Evolutionary conservation across 2,888 invertebrate genomes (phyloP).

Genomic region (Acanthosepion pharaonis): DNA sequence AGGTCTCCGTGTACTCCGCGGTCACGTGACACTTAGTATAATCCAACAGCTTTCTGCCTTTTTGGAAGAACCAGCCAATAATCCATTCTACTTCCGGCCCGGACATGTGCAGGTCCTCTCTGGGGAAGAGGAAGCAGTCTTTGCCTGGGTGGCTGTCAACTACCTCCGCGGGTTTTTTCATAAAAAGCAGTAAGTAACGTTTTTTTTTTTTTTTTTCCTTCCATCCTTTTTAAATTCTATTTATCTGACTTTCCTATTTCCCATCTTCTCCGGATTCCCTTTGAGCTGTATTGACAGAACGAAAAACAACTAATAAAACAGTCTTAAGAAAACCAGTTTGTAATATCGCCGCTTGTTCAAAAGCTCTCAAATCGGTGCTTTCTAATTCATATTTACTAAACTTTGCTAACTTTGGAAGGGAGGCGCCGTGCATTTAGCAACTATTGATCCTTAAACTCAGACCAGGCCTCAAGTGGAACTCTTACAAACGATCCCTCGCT

Average conservation of each 20-base stretch:
- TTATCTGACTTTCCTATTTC: not conserved
- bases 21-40: slow-evolving; percentile 57
- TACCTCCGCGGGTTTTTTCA: slow-evolving; percentile 71
- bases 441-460: too few species aligned
- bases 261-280: too few species aligned
- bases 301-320: too few species aligned
- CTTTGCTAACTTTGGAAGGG: too few species aligned
- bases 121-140: slow-evolving; percentile 78
- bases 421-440: too few species aligned
- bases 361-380: too few species aligned
- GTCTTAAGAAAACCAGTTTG: too few species aligned
- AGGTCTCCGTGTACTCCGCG: slow-evolving; percentile 75
- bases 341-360: too few species aligned
- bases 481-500: too few species aligned
- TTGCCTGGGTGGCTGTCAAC: slow-evolving; percentile 77
- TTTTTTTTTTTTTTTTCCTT: not conserved
- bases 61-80: slow-evolving; percentile 56
- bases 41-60: slow-evolving; percentile 56
- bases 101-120: slow-evolving; percentile 75
- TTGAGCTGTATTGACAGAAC: too few species aligned
- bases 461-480: too few species aligned
- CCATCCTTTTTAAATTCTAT: not conserved
- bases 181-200: slow-evolving; percentile 48
- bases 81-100: slow-evolving; percentile 70
- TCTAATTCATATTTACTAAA: too few species aligned